Conservation (phyloP, 2,797 vertebrate species). For the Cuculus canorus region DNA sequence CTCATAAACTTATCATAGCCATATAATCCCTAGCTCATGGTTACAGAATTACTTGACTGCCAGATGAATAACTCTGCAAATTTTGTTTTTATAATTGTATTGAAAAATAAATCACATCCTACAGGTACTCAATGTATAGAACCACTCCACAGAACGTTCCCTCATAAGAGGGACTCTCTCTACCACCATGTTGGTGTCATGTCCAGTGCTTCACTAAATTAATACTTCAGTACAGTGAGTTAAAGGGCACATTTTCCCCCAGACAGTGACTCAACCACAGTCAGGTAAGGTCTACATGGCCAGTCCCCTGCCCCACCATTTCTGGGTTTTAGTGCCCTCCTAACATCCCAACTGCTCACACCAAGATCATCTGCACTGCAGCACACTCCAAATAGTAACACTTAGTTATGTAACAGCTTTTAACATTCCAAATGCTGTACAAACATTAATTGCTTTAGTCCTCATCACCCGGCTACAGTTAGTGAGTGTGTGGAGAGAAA, state of each 20-base stretch:
- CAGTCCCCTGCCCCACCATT: rapidly evolving
- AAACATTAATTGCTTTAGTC: slow-evolving; percentile 39
- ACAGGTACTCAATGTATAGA: rapidly evolving
- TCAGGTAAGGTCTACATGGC: neutral
- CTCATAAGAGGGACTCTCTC: neutral
- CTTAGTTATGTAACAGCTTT: slow-evolving; percentile 21
- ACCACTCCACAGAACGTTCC: neutral
- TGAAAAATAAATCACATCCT: neutral
- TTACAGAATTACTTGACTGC: neutral
- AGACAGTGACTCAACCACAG: neutral
- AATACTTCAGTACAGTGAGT: rapidly evolving
- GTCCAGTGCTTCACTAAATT: neutral
- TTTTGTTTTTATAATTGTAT: neutral
- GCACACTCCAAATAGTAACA: slow-evolving; percentile 58
- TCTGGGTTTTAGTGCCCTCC: neutral
- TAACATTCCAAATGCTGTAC: slow-evolving; percentile 3
- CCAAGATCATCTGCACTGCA: slow-evolving; percentile 33
- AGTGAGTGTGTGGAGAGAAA: neutral
- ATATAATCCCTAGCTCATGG: neutral
- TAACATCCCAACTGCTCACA: neutral
- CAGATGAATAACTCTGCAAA: neutral
- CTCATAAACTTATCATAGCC: neutral
- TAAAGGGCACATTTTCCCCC: neutral
- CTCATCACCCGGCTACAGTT: neutral
- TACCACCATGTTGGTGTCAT: neutral